Evolutionary conservation across 2,888 invertebrate species (phyloP).

Genomic region (Patella ulyssiponensis): DNA sequence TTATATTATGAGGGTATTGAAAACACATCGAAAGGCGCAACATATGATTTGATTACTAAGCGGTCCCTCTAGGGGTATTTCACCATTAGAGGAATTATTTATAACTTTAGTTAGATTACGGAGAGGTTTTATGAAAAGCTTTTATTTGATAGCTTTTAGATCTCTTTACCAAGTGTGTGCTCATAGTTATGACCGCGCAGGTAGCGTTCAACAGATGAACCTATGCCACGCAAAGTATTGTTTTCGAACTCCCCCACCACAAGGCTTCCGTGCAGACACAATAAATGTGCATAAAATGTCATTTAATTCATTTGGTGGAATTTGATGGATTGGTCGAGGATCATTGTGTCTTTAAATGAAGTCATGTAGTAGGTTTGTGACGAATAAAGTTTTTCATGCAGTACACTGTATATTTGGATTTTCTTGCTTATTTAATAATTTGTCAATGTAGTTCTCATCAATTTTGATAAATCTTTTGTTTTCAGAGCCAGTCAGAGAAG

Average conservation of each 20-base stretch:
- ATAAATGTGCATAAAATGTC: slow-evolving; percentile 3
- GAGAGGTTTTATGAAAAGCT: too few species aligned
- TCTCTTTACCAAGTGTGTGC: too few species aligned
- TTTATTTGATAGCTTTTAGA: too few species aligned
- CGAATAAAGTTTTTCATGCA: not conserved
- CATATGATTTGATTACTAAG: too few species aligned
- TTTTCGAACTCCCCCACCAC: too few species aligned
- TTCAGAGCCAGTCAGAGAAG: not conserved
- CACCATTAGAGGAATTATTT: too few species aligned
- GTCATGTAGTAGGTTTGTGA: not conserved
- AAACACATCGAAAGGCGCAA: too few species aligned
- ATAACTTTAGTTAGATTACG: too few species aligned
- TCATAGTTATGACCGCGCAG: too few species aligned
- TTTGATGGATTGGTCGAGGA: not conserved
- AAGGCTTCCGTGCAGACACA: not conserved
- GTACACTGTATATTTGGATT: not conserved
- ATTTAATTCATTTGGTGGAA: slow-evolving; percentile 7
- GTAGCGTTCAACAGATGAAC: slow-evolving; percentile 11
- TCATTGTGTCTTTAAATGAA: not conserved
- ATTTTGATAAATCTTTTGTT: not conserved
- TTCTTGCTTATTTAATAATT: not conserved
- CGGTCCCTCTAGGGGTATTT: too few species aligned
- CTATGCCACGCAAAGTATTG: not conserved
- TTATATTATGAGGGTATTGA: too few species aligned
- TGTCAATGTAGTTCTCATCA: not conserved